These are phyloP conservation scores for Drosophila persimilis DNA, from an alignment of 1,140 invertebrate genomes.

Conservation along the genomic window DNA sequence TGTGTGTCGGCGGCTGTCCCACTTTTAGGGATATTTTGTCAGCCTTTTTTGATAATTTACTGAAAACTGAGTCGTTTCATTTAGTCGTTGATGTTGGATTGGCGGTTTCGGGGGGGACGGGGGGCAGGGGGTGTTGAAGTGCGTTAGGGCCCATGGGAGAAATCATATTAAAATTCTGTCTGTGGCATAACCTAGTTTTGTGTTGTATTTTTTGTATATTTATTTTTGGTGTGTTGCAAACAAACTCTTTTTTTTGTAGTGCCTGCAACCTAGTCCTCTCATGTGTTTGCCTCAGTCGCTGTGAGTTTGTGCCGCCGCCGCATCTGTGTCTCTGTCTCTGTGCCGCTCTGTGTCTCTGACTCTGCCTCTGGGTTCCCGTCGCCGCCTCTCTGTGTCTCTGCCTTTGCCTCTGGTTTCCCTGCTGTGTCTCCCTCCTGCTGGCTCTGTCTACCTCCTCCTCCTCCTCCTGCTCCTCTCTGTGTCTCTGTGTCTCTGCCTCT, in stretches of 20 bases:
- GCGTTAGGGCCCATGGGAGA: slow-evolving; percentile 35
- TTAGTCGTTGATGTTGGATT: too few species aligned
- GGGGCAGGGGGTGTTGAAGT: slow-evolving; percentile 15
- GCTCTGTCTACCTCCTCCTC: slow-evolving; percentile 20
- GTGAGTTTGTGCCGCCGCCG: neutral
- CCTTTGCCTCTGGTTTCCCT: too few species aligned
- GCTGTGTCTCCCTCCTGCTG: neutral
- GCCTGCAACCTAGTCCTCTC: slow-evolving; percentile 5
- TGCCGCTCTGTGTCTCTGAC: neutral
- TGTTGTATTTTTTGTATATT: slow-evolving; percentile 1
- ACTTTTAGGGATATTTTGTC: too few species aligned
- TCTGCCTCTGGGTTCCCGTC: neutral
- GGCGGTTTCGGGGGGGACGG: too few species aligned
- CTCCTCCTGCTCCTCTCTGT: neutral
- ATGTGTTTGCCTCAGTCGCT: slow-evolving; percentile 12
- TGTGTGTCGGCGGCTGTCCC: too few species aligned
- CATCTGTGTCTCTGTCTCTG: neutral
- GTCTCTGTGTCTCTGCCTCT: slow-evolving; percentile 9
- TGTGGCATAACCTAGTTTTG: slow-evolving; percentile 70
- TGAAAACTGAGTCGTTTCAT: too few species aligned
- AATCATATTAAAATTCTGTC: slow-evolving; percentile 78
- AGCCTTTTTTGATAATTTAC: too few species aligned
- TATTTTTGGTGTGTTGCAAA: slow-evolving; percentile 41
- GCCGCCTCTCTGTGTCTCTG: neutral
- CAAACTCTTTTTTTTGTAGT: neutral